Evolutionary conservation across 2,888 invertebrate species (phyloP).

Genomic region (Actias luna): DNA sequence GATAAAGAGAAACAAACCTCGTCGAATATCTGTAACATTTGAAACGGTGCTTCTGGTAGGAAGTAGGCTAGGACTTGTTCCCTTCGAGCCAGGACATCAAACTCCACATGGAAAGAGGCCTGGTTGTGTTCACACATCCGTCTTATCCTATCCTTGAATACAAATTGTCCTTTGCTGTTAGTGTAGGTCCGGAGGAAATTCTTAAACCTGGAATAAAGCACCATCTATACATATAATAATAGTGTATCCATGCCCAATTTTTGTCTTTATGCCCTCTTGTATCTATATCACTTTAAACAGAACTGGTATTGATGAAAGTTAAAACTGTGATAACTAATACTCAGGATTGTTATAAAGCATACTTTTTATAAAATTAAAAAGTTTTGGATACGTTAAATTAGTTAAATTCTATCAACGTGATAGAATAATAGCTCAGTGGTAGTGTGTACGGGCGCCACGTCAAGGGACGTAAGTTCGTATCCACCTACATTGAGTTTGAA

Average conservation of each 20-base stretch:
- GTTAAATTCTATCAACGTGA: too few species aligned
- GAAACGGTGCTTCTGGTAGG: constrained; percentile 97
- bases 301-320: too few species aligned
- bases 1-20: constrained; percentile 84
- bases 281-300: too few species aligned
- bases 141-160: constrained; percentile 95
- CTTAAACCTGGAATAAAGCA: constrained; percentile 83
- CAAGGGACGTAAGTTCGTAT: too few species aligned
- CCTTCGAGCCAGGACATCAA: constrained; percentile 92
- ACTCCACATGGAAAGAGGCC: constrained; percentile 95
- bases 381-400: too few species aligned
- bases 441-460: too few species aligned
- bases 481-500: too few species aligned
- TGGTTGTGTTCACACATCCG: constrained; percentile 97
- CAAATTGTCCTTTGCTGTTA: constrained; percentile 92
- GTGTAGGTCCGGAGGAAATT: constrained; percentile 95
- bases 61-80: constrained; percentile 98
- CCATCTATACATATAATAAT: not conserved
- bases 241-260: not conserved
- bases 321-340: too few species aligned
- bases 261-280: too few species aligned
- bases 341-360: too few species aligned
- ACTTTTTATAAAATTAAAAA: too few species aligned
- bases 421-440: too few species aligned
- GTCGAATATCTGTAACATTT: constrained; percentile 98